Base-by-base conservation (phyloP, 1,140 invertebrate species). In the Magallana ariakensis region DNA sequence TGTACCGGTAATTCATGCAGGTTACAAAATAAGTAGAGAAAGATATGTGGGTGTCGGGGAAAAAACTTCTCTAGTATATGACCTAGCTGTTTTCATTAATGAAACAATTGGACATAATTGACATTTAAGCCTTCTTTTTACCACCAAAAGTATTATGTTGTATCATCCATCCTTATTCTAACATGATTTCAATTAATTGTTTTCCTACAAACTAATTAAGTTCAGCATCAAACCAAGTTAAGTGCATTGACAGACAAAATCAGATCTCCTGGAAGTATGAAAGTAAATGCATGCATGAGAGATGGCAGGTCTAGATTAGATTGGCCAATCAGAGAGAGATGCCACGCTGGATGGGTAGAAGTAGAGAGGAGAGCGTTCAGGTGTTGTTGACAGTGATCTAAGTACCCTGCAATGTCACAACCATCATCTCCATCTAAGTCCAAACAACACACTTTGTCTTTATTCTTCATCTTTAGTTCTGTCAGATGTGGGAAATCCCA, bases 361-460 rank as follows among this genome's bases (percentile, higher is more conserved):
- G 58, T 13, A 70, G 66, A 26, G 33, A 11, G 22, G 33, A 22
- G 19, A 70, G 66, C 66, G 33, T 19, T 70, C 66, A 70, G 66
- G 66, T 70, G 66, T 70, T 70, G 66, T 70, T 70, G 66, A 70
- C 66, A 70, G 66, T 70, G 66, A 70, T 70, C 33, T 26, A 33
- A 70, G 62, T 70, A 70, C 66, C 66, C 66, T 19, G 33, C 66
- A 19, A 70, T 26, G 66, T 26, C 22, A 33, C 66, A 70, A 5
- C 22, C 3, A 26, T 70, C n/a, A 22, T 70, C 66, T 70, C 66
- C 26, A 70, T 26, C n/a, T 70, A 22, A 70, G 66, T 70, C 66
- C n/a, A 19, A 70, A 13, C 66, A 70, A 66, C 22, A 70, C 66
- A 70, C 19, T 22, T 13, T 3, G 66, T 70, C 66, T 70, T 70